Conservation (phyloP, 2,888 invertebrate genomes). For the Leucania comma region DNA sequence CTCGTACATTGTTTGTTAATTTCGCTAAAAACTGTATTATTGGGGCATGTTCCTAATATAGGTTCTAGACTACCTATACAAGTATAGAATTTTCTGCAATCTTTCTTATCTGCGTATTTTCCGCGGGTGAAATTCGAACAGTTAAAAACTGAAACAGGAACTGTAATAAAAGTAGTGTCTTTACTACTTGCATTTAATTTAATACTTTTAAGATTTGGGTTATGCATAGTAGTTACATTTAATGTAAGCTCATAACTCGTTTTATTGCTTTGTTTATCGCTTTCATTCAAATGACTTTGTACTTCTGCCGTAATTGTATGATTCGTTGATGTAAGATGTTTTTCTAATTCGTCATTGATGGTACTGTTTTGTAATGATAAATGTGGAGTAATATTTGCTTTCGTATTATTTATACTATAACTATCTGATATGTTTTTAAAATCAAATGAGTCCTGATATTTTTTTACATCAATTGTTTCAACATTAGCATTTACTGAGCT, state of each 20-base stretch:
- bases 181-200: slow-evolving; percentile 23
- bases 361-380: slow-evolving; percentile 21
- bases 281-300: slow-evolving; percentile 36
- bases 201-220: slow-evolving; percentile 3
- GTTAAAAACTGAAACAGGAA: slow-evolving; percentile 55
- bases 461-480: slow-evolving; percentile 8
- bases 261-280: slow-evolving; percentile 37
- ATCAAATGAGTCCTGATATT: not conserved
- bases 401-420: slow-evolving; percentile 7
- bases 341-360: slow-evolving; percentile 34
- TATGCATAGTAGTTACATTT: slow-evolving; percentile 11
- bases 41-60: slow-evolving; percentile 79
- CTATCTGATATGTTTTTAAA: slow-evolving; percentile 7
- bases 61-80: slow-evolving; percentile 81
- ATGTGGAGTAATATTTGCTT: slow-evolving; percentile 10
- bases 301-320: slow-evolving; percentile 43
- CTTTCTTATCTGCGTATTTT: slow-evolving; percentile 83
- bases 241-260: slow-evolving; percentile 20
- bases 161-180: slow-evolving; percentile 2
- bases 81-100: slow-evolving; percentile 89
- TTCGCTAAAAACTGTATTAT: slow-evolving; percentile 85
- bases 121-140: slow-evolving; percentile 79
- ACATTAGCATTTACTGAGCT: not conserved
- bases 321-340: slow-evolving; percentile 41
- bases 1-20: slow-evolving; percentile 85